These are phyloP conservation scores for Mormoops blainvillei DNA, from an alignment of 2,113 vertebrate species.

Conservation along the genomic window DNA sequence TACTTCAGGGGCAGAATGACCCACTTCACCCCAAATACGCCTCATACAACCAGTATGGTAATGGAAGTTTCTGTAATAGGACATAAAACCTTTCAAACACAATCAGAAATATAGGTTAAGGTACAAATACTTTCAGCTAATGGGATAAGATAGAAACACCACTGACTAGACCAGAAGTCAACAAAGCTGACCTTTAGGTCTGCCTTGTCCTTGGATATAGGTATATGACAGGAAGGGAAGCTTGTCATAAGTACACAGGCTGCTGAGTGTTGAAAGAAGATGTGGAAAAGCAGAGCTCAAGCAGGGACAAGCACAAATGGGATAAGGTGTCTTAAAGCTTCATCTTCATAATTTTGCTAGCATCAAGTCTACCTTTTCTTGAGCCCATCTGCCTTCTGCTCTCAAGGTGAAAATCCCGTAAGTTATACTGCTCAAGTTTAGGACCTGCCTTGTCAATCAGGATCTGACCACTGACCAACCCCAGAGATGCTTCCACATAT, in stretches of 20 bases:
- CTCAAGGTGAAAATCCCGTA: neutral
- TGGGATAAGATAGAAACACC: neutral
- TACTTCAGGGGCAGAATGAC: neutral
- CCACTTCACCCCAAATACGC: neutral
- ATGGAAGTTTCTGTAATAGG: neutral
- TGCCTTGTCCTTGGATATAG: neutral
- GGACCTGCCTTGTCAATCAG: neutral
- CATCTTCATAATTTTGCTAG: neutral
- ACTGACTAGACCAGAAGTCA: neutral
- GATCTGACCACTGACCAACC: neutral
- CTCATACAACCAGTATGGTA: neutral
- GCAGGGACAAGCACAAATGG: neutral
- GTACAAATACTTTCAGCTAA: neutral
- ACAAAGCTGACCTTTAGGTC: slow-evolving; percentile 3
- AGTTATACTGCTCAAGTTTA: neutral
- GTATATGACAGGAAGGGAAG: neutral
- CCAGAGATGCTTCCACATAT: too few relatives aligned
- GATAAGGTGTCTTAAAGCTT: neutral
- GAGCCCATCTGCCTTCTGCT: neutral
- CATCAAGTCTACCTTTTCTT: neutral
- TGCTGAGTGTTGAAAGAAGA: neutral
- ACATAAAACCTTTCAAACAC: neutral
- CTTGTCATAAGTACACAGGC: neutral
- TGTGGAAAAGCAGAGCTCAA: neutral
- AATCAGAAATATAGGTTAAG: neutral